These are phyloP conservation scores for Tetheella fluctuosa DNA, from an alignment of 2,888 invertebrate genomes.

Conservation along the genomic window DNA sequence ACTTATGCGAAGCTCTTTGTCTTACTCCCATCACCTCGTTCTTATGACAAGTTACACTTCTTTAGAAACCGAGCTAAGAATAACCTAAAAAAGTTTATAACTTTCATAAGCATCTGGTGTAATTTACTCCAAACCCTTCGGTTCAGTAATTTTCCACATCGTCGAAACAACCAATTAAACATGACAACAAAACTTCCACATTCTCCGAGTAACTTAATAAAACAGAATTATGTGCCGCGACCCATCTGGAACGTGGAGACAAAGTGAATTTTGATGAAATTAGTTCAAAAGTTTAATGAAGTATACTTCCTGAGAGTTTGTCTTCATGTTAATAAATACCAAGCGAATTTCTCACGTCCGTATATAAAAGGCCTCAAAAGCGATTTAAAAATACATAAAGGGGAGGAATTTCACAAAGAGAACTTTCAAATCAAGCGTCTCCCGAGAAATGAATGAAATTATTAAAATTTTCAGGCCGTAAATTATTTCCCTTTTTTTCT, in stretches of 20 bases:
- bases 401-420: slow-evolving; percentile 23
- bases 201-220: slow-evolving; percentile 74
- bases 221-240: slow-evolving; percentile 74
- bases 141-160: slow-evolving; percentile 51
- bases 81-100: not conserved
- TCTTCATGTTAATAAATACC: slow-evolving; percentile 25
- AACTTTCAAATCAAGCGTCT: slow-evolving; percentile 29
- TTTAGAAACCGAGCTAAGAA: slow-evolving; percentile 14
- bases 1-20: slow-evolving; percentile 24
- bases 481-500: slow-evolving; percentile 24
- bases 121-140: slow-evolving; percentile 32
- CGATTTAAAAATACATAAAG: slow-evolving; percentile 23
- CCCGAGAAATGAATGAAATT: slow-evolving; percentile 33
- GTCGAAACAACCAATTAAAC: slow-evolving; percentile 70
- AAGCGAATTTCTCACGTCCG: not conserved
- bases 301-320: slow-evolving; percentile 55
- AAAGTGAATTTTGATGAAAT: slow-evolving; percentile 80
- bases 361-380: not conserved
- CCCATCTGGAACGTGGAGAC: slow-evolving; percentile 75
- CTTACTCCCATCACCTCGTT: slow-evolving; percentile 32
- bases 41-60: slow-evolving; percentile 30
- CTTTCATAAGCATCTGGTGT: not conserved
- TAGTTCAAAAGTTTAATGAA: slow-evolving; percentile 78
- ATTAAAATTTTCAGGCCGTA: slow-evolving; percentile 37
- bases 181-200: slow-evolving; percentile 71